Evolutionary conservation across 1,140 invertebrate species (phyloP).

Genomic region (Zaprionus taronus): DNA sequence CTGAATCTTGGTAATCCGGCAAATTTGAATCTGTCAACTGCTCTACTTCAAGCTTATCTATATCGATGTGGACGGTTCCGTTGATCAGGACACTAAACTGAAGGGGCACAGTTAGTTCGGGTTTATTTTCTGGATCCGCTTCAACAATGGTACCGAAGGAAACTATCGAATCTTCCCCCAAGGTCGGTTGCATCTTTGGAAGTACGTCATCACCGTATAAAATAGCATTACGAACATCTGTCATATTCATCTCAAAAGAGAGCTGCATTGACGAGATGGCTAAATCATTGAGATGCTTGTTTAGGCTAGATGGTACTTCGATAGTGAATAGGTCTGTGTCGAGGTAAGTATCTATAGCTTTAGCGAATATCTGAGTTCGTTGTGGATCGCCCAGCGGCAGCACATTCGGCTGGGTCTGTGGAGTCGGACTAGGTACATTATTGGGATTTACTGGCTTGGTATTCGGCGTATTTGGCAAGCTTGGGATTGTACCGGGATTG

Average conservation of each 20-base stretch:
- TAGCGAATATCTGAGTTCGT: constrained; percentile 14
- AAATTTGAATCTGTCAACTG: constrained; percentile 39
- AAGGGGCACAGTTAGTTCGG: constrained; percentile 36
- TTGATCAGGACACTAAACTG: constrained; percentile 66
- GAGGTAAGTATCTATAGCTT: too few species aligned
- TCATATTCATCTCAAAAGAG: constrained; percentile 79
- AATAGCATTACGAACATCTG: constrained; percentile 61
- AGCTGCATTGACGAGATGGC: constrained; percentile 74
- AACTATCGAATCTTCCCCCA: constrained; percentile 45
- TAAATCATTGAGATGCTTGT: constrained; percentile 57
- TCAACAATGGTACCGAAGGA: constrained; percentile 62
- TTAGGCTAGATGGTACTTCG: constrained; percentile 52
- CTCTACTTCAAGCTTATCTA: constrained; percentile 42
- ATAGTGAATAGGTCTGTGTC: constrained; percentile 42
- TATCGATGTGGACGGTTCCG: constrained; percentile 65
- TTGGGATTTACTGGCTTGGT: constrained; percentile 4
- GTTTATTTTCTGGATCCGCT: not conserved
- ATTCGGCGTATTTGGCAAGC: constrained; percentile 8
- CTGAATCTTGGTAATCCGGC: constrained; percentile 61
- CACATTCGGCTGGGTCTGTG: constrained; percentile 5
- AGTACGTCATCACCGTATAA: not conserved
- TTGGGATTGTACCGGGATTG: constrained; percentile 5
- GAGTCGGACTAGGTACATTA: constrained; percentile 3
- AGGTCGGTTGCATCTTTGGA: not conserved
- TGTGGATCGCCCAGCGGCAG: constrained; percentile 33